These are phyloP conservation scores for Drosophila mojavensis DNA, from an alignment of 1,140 invertebrate species.

Conservation along the genomic window DNA sequence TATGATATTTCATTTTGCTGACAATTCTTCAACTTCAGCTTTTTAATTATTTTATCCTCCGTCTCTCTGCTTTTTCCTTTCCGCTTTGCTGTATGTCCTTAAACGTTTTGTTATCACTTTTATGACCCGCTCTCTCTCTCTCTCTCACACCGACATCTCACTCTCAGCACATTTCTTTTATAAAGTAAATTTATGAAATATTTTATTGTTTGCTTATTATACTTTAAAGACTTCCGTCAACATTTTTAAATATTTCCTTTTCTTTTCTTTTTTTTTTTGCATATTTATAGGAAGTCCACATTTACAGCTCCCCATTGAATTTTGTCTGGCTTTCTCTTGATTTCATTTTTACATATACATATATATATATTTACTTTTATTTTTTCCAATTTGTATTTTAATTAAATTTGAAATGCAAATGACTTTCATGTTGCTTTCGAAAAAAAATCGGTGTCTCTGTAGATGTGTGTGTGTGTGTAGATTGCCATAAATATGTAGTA, in stretches of 20 bases:
- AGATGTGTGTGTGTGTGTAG: constrained; percentile 1
- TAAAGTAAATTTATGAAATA: background rate
- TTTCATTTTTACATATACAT: constrained; percentile 23
- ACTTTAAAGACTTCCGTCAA: constrained; percentile 8
- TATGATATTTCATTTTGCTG: no score
- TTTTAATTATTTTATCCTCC: no score
- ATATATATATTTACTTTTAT: constrained; percentile 1
- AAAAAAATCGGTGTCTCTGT: background rate
- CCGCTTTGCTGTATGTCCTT: background rate
- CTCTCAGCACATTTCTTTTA: constrained; percentile 1
- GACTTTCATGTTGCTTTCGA: constrained; percentile 28
- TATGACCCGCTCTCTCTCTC: background rate
- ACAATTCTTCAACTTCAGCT: no score
- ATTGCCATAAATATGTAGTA: constrained; percentile 28
- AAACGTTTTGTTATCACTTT: background rate
- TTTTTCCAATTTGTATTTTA: constrained; percentile 59
- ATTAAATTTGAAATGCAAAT: constrained; percentile 65
- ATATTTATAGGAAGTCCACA: background rate
- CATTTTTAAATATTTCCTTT: constrained; percentile 2
- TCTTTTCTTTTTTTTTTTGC: background rate
- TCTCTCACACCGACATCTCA: background rate
- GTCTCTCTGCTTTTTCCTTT: background rate
- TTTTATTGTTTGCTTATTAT: constrained; percentile 31
- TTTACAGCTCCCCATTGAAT: constrained; percentile 35
- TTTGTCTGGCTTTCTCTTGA: constrained; percentile 26